Evolutionary conservation across 2,797 vertebrate genomes (phyloP).

Genomic region (Novumbra hubbsi): DNA sequence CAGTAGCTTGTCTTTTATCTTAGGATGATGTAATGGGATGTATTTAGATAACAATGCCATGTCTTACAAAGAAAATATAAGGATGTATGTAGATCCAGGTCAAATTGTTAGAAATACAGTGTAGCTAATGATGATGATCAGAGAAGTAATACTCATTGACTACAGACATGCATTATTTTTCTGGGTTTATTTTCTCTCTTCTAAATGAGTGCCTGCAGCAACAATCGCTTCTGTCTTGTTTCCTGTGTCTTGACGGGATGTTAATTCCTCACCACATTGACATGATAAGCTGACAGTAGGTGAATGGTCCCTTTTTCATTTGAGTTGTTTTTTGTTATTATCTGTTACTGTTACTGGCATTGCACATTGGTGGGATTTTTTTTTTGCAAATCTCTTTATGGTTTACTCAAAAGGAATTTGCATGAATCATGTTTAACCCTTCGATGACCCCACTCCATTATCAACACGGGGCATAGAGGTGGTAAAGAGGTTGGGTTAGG

Average conservation of each 20-base stretch:
- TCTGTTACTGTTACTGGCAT: background rate
- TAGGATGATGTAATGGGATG: background rate
- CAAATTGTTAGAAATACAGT: background rate
- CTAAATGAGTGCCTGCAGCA: background rate
- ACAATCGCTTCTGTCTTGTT: background rate
- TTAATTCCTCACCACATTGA: slow-evolving; percentile 12
- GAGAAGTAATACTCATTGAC: background rate
- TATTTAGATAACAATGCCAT: background rate
- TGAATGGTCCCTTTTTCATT: background rate
- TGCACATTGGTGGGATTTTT: background rate
- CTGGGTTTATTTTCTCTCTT: background rate
- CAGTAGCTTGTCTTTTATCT: background rate
- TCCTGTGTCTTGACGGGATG: background rate
- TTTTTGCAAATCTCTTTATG: background rate
- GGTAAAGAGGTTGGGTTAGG: too few relatives aligned
- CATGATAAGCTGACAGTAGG: background rate
- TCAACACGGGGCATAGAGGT: too few relatives aligned
- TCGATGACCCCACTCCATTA: background rate
- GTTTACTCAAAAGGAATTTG: background rate
- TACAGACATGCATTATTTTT: background rate
- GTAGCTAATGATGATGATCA: background rate
- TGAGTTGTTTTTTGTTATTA: background rate
- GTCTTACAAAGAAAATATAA: background rate
- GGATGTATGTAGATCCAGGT: background rate
- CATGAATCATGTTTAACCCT: background rate